phyloP scores from a whole-genome alignment of 2,888 invertebrate genomes.

The Plebejus argus region DNA sequence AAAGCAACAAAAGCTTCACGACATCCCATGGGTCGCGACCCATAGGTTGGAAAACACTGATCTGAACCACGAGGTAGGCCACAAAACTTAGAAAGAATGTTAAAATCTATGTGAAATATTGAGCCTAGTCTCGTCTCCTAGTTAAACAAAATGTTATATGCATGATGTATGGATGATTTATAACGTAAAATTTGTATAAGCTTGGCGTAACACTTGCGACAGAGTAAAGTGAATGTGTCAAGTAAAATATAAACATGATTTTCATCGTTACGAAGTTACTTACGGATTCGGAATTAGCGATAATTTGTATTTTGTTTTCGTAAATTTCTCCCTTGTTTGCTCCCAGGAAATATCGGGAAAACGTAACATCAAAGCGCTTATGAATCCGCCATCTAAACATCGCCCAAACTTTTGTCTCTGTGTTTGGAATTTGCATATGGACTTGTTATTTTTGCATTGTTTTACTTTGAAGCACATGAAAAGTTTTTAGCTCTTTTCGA shows the following conservation, averaged over 20 bases:
- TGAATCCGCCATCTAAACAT: conserved; percentile 31
- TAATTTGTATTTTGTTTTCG: conserved; percentile 24
- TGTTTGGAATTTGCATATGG: conserved; percentile 33
- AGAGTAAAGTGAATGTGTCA: neutral
- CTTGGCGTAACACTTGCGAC: neutral
- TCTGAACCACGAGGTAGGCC: no score
- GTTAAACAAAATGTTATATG: no score
- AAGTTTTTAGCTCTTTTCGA: conserved; percentile 30
- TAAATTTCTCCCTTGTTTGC: conserved; percentile 23
- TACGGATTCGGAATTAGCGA: conserved; percentile 15
- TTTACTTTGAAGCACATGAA: conserved; percentile 32
- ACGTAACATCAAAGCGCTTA: conserved; percentile 33
- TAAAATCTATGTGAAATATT: no score
- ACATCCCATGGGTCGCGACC: no score
- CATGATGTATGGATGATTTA: neutral
- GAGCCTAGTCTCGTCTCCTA: no score
- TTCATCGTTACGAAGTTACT: conserved; percentile 15
- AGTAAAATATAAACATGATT: conserved; percentile 6
- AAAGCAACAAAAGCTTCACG: no score
- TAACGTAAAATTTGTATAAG: neutral
- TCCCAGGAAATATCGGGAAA: conserved; percentile 26
- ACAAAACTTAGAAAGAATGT: no score
- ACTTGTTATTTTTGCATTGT: conserved; percentile 36
- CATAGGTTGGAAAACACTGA: no score
- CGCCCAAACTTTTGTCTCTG: conserved; percentile 33